A percentile compares a stretch with the other conserved stretches of the same genome.
Conservation (phyloP, 1,140 invertebrate genomes). For the Saccostrea echinata region DNA sequence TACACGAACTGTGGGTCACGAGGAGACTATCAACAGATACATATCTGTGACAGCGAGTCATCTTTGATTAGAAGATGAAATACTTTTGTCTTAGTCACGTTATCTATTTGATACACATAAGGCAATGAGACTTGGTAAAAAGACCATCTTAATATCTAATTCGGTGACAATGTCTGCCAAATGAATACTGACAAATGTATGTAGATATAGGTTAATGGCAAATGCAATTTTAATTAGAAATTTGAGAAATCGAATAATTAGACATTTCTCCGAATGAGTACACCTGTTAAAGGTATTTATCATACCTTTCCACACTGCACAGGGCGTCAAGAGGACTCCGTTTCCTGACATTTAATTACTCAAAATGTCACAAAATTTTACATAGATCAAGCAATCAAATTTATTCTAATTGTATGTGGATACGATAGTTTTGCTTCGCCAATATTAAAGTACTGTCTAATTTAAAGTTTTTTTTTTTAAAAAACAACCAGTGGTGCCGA, state of each 20-base stretch:
- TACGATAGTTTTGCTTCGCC: not conserved
- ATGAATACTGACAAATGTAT: not conserved
- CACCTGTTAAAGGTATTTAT: constrained; percentile 18
- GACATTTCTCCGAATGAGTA: not conserved
- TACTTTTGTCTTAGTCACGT: not conserved
- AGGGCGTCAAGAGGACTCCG: not conserved
- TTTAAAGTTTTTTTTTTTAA: not conserved
- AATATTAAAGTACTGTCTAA: not conserved
- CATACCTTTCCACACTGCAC: not conserved
- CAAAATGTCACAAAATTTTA: not conserved
- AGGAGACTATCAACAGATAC: not conserved
- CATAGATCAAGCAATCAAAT: not conserved
- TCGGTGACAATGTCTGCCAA: not conserved
- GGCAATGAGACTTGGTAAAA: not conserved
- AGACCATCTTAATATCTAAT: not conserved
- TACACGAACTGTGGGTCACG: not conserved
- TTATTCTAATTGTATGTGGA: not conserved
- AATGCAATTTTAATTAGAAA: constrained; percentile 28
- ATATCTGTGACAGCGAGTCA: not conserved
- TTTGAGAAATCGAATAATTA: constrained; percentile 36
- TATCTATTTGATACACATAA: not conserved
- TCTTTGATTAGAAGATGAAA: not conserved
- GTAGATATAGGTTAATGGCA: not conserved
- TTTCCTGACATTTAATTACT: constrained; percentile 19
- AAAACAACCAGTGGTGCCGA: too few species aligned